Base-by-base conservation (phyloP, 2,113 vertebrate species). In the Gopherus flavomarginatus region DNA sequence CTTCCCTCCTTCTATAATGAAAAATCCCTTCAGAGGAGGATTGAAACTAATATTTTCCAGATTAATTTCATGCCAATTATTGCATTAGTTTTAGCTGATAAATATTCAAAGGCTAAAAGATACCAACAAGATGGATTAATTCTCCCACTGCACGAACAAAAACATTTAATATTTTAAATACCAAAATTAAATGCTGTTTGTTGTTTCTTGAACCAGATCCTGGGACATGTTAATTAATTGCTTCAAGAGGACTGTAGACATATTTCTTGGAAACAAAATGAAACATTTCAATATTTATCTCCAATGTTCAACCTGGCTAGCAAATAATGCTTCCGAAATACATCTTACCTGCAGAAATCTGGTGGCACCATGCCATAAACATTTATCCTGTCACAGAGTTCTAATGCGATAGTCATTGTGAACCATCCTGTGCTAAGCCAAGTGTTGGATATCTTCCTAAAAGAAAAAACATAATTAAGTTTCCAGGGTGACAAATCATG, bases 381-480 rank as follows among this genome's bases (percentile, higher is more conserved):
- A 56, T 99, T 98, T 98, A 99, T 99, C 96, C 98, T 98, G 98
- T 99, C 99, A 54, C 99, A 99, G 93, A 99, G 99, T 98, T 99
- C 99, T 97, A 99, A 98, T 2, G 99, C 99, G 42, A 99, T 99
- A 27, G 99, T 99, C 99, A 99, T 99, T 13, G 99, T 99, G 98
- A 99, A 99, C 99, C 99, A 99, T 97, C 99, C 99, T 2, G 99
- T 99, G 98, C 99, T 99, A 92, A 99, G 98, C 99, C 99, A 99
- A 35, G 99, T 99, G 98, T 99, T 99, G 59, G 99, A 99, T 92
- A 99, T 99, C 98, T 98, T 99, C 98, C 99, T 99, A 98, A 97
- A 98, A 98, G 96, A 81, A 98, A 97, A 97, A 97, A 97, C 75
- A 96, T 85, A 96, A 96, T 96, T 94, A 97, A 96, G 97, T 97